Conservation (phyloP, 2,797 vertebrate species). For the Graptemys geographica region DNA sequence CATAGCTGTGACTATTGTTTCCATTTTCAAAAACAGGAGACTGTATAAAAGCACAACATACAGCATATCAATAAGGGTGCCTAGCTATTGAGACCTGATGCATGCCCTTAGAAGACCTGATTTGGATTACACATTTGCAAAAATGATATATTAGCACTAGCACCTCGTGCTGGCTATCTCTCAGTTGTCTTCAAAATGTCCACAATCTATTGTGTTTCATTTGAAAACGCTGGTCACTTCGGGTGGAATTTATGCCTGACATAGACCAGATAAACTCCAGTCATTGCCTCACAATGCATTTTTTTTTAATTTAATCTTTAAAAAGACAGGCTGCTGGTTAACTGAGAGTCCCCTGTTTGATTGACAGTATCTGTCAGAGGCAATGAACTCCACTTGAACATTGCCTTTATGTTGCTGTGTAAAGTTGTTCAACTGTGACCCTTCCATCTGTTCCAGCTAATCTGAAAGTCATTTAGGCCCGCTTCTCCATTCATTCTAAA, state of each 20-base stretch:
- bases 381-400: conserved; percentile 90
- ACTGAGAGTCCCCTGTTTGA: conserved; percentile 80
- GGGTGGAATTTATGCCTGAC: conserved; percentile 64
- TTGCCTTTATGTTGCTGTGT: conserved; percentile 89
- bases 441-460: conserved; percentile 93
- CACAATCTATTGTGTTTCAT: conserved; percentile 44
- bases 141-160: conserved; percentile 24
- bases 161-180: neutral
- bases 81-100: neutral
- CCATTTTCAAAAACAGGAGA: neutral
- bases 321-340: conserved; percentile 80
- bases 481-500: conserved; percentile 83
- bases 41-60: neutral
- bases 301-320: conserved; percentile 74
- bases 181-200: conserved; percentile 35
- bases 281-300: conserved; percentile 75
- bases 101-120: neutral
- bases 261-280: conserved; percentile 78
- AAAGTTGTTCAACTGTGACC: conserved; percentile 93
- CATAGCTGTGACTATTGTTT: accelerated
- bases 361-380: conserved; percentile 90
- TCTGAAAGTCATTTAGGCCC: conserved; percentile 89
- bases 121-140: neutral
- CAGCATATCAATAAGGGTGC: neutral
- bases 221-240: conserved; percentile 55